phyloP scores from a whole-genome alignment of 2,113 vertebrate genomes.

The Coreoperca whiteheadi region DNA sequence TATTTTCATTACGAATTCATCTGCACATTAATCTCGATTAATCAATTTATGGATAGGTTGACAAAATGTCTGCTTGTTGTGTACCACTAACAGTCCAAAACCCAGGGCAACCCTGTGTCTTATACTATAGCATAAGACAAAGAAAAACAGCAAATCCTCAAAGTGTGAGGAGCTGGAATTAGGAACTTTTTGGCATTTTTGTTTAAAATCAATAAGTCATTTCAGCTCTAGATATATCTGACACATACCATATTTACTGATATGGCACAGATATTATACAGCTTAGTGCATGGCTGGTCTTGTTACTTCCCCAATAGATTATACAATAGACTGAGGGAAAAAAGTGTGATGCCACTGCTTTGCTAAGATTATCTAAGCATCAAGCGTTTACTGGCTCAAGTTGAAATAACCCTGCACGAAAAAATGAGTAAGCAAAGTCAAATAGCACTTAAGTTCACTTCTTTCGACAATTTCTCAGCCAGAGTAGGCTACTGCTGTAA shows the following conservation, averaged over 20 bases:
- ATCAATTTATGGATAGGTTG: neutral
- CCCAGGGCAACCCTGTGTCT: neutral
- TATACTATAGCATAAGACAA: neutral
- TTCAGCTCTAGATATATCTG: conserved; percentile 3
- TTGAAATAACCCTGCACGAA: neutral
- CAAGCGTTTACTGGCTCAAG: neutral
- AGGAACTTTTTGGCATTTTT: neutral
- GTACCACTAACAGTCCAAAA: neutral
- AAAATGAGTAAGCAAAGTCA: conserved; percentile 10
- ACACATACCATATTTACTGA: neutral
- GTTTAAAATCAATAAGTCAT: neutral
- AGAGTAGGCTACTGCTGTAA: neutral
- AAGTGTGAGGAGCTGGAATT: neutral
- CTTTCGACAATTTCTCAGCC: neutral
- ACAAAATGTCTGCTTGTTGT: neutral
- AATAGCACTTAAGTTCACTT: conserved; percentile 1
- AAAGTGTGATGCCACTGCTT: neutral
- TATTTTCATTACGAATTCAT: neutral
- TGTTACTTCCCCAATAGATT: neutral
- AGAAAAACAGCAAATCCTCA: neutral
- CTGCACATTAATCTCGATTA: neutral
- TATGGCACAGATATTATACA: neutral
- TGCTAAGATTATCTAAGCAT: neutral
- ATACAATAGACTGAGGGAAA: conserved; percentile 10
- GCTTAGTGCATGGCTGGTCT: conserved; percentile 6